A percentile compares a stretch with the other conserved stretches of the same genome.
phyloP scores from a whole-genome alignment of 1,140 invertebrate genomes.

The Caenorhabditis briggsae region DNA sequence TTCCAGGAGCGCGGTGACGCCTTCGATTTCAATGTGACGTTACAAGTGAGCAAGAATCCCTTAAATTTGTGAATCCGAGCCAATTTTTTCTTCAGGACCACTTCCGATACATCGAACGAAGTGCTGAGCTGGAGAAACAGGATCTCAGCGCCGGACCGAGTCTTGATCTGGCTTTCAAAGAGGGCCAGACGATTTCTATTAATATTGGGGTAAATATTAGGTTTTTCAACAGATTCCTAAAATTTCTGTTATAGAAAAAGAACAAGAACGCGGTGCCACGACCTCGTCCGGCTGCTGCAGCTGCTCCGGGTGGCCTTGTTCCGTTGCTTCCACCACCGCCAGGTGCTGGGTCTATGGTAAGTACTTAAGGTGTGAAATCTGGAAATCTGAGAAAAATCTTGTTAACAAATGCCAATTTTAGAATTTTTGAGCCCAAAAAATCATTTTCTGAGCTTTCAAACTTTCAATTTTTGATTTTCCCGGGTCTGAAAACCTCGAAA shows the following conservation, averaged over 20 bases:
- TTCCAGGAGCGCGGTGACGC: conserved; percentile 98
- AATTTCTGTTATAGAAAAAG: conserved; percentile 64
- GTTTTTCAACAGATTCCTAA: conserved; percentile 39
- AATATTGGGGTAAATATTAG: conserved; percentile 73
- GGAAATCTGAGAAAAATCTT: no score
- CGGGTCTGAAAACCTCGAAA: no score
- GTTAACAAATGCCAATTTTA: no score
- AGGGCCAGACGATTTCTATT: conserved; percentile 77
- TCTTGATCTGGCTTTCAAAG: conserved; percentile 77
- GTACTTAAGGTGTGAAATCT: neutral
- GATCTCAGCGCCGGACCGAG: conserved; percentile 62
- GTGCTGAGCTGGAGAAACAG: conserved; percentile 68
- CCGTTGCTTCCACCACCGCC: conserved; percentile 77
- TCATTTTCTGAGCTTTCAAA: neutral
- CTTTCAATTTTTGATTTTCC: no score
- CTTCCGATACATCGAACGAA: conserved; percentile 73
- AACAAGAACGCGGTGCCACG: conserved; percentile 54
- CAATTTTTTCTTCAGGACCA: conserved; percentile 70
- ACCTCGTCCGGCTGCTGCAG: conserved; percentile 59
- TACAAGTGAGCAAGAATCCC: conserved; percentile 82
- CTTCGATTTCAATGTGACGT: conserved; percentile 97
- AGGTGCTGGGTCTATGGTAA: conserved; percentile 55
- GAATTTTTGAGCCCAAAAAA: neutral
- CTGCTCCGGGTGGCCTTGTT: conserved; percentile 59
- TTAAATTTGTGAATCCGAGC: neutral